Percentiles rank a stretch among this genome's conserved stretches.
Conservation (phyloP, 2,888 invertebrate genomes). For the Lypha dubia region DNA sequence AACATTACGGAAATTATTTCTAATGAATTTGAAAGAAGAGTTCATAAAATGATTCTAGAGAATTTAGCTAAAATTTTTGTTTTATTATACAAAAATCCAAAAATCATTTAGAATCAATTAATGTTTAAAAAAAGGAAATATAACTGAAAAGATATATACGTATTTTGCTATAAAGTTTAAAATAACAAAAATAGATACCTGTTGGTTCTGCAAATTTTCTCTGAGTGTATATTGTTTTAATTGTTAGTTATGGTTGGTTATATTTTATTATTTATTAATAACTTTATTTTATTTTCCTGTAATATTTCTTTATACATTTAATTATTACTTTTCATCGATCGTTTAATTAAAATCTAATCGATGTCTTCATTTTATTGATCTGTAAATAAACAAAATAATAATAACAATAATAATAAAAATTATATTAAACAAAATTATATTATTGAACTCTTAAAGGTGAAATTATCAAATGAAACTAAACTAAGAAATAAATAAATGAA, state of each 20-base stretch:
- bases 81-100: background rate
- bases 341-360: slow-evolving; percentile 68
- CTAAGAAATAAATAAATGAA: slow-evolving; percentile 51
- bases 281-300: slow-evolving; percentile 40
- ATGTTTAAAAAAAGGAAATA: background rate
- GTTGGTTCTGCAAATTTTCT: slow-evolving; percentile 80
- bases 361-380: slow-evolving; percentile 70
- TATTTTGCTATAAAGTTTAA: slow-evolving; percentile 9
- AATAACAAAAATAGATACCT: slow-evolving; percentile 75
- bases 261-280: slow-evolving; percentile 49
- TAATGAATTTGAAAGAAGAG: background rate
- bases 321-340: slow-evolving; percentile 35
- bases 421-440: slow-evolving; percentile 51
- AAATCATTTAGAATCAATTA: background rate
- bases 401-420: slow-evolving; percentile 66
- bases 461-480: slow-evolving; percentile 20
- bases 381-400: slow-evolving; percentile 69
- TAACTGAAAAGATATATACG: background rate
- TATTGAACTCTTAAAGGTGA: slow-evolving; percentile 6
- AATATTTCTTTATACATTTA: slow-evolving; percentile 39
- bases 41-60: background rate
- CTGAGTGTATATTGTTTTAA: slow-evolving; percentile 73
- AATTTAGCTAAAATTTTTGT: background rate
- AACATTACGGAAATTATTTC: background rate
- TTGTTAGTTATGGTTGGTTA: slow-evolving; percentile 53